Evolutionary conservation across 2,113 vertebrate genomes (phyloP).

Genomic region (Cairina moschata): DNA sequence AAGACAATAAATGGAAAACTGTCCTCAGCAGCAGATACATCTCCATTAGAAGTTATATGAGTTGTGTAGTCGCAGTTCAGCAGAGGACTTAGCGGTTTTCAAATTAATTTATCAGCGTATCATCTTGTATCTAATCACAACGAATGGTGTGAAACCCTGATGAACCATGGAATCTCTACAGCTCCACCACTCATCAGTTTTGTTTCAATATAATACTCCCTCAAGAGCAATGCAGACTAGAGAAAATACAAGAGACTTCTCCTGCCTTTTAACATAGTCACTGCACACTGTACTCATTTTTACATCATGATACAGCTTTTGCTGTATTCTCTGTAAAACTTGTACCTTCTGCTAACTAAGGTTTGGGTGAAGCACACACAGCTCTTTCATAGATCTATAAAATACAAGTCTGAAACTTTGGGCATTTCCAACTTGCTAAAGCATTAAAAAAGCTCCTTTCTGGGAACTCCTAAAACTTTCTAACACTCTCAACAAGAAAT

Average conservation of each 20-base stretch:
- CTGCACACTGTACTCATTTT: not conserved
- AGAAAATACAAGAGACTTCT: not conserved
- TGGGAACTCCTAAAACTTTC: not conserved
- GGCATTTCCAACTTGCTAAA: not conserved
- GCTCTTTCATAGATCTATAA: not conserved
- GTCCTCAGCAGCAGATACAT: not conserved
- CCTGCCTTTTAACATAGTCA: not conserved
- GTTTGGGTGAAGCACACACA: not conserved
- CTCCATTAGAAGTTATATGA: not conserved
- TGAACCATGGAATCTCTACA: not conserved
- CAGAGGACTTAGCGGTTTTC: not conserved
- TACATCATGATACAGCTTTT: not conserved
- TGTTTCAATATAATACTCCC: not conserved
- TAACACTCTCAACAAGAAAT: not conserved
- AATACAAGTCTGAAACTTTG: not conserved
- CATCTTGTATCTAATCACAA: not conserved
- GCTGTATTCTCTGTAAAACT: not conserved
- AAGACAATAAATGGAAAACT: not conserved
- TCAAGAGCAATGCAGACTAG: not conserved
- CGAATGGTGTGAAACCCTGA: not conserved
- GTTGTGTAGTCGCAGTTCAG: not conserved
- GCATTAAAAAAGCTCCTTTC: not conserved
- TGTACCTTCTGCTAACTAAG: not conserved
- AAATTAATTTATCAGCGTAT: not conserved
- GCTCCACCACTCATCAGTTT: not conserved